phyloP scores from a whole-genome alignment of 2,113 vertebrate species.

The Azemiops feae region DNA sequence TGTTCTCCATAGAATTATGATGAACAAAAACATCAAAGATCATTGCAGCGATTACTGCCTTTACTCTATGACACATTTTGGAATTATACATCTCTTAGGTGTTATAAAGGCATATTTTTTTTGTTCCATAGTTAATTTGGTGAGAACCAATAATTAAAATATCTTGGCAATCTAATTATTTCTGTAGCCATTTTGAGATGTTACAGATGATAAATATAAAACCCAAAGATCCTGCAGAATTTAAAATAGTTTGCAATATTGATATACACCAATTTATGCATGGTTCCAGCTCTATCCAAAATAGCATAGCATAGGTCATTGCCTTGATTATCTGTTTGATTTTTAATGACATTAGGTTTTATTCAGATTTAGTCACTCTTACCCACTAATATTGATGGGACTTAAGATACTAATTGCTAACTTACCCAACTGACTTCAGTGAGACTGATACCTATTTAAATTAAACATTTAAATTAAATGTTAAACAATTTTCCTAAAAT shows the following conservation, averaged over 20 bases:
- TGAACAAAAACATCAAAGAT: constrained; percentile 41
- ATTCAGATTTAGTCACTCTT: neutral
- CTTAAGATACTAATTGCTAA: neutral
- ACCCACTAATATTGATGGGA: neutral
- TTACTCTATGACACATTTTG: neutral
- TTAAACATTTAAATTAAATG: neutral
- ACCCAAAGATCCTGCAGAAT: neutral
- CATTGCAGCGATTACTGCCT: neutral
- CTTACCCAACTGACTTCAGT: neutral
- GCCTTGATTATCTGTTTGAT: neutral
- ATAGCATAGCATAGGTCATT: neutral
- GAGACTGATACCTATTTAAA: neutral
- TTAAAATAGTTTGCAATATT: neutral
- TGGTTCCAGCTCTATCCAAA: neutral
- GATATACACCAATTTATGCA: neutral
- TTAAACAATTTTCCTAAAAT: neutral
- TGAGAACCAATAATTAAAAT: neutral
- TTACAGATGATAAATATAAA: neutral
- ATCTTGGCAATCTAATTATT: neutral
- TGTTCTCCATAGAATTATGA: neutral
- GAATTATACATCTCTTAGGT: neutral
- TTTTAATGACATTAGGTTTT: neutral
- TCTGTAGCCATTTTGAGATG: fast-evolving
- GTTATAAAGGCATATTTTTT: neutral
- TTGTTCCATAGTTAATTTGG: fast-evolving